Evolutionary conservation across 2,888 invertebrate species (phyloP).

Genomic region (Drosophila hamatofila): DNA sequence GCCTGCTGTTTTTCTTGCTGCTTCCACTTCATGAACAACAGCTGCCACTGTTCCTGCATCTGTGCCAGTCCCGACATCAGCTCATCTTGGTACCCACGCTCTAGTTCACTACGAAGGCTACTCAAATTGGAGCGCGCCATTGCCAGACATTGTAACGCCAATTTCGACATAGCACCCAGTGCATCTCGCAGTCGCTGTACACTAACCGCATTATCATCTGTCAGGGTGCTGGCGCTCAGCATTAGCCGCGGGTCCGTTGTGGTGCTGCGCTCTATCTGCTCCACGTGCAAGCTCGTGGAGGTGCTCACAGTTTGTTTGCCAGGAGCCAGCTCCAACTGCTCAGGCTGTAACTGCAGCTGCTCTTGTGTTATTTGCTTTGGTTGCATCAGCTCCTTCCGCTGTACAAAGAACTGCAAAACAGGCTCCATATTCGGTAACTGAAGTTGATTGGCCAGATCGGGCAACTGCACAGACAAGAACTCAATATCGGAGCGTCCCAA

Average conservation of each 20-base stretch:
- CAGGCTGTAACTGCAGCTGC: background rate
- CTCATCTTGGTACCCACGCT: slow-evolving; percentile 86
- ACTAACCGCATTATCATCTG: slow-evolving; percentile 88
- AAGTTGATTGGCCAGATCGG: slow-evolving; percentile 89
- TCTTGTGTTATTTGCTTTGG: background rate
- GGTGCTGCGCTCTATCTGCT: slow-evolving; percentile 75
- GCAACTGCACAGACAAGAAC: slow-evolving; percentile 88
- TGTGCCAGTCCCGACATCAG: slow-evolving; percentile 86
- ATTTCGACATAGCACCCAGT: slow-evolving; percentile 84
- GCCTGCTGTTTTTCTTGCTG: slow-evolving; percentile 85
- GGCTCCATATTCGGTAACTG: slow-evolving; percentile 89
- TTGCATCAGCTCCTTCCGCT: slow-evolving; percentile 65
- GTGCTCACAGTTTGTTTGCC: slow-evolving; percentile 60
- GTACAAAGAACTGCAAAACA: slow-evolving; percentile 90
- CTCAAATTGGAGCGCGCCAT: slow-evolving; percentile 88
- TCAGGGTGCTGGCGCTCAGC: slow-evolving; percentile 82
- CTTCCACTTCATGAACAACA: slow-evolving; percentile 86
- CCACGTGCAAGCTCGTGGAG: slow-evolving; percentile 70
- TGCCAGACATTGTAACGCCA: slow-evolving; percentile 87
- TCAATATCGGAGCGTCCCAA: slow-evolving; percentile 88
- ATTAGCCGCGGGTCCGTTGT: slow-evolving; percentile 78
- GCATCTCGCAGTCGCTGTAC: slow-evolving; percentile 88
- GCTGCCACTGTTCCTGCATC: slow-evolving; percentile 87
- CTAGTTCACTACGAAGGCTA: slow-evolving; percentile 86
- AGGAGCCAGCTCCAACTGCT: background rate